A percentile compares a stretch with the other conserved stretches of the same genome.
Evolutionary conservation across 2,113 vertebrate genomes (phyloP).

Genomic region (Macrotus californicus): DNA sequence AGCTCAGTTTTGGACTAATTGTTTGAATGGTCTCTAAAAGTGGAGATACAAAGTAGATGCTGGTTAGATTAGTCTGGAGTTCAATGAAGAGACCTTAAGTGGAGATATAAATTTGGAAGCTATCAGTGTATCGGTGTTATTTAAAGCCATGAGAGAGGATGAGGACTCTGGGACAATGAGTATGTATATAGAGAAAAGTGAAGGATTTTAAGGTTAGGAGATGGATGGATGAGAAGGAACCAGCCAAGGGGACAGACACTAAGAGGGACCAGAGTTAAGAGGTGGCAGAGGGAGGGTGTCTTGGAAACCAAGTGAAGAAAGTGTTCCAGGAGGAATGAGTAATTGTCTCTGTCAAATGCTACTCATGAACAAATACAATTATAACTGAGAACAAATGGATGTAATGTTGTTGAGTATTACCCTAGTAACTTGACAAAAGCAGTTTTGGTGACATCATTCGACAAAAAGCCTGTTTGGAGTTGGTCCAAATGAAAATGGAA

Average conservation of each 20-base stretch:
- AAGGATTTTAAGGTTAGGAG: neutral
- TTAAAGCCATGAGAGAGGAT: neutral
- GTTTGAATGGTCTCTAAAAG: neutral
- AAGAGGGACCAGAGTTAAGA: neutral
- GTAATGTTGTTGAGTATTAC: neutral
- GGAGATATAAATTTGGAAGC: neutral
- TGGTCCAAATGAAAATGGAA: slow-evolving; percentile 1
- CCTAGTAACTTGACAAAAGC: neutral
- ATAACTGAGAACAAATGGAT: neutral
- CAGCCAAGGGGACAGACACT: neutral
- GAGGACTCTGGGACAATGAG: neutral
- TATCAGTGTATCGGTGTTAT: neutral
- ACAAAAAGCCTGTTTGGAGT: neutral
- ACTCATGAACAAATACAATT: neutral
- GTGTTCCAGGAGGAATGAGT: neutral
- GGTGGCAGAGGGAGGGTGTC: neutral
- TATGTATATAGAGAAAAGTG: neutral
- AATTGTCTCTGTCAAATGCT: neutral
- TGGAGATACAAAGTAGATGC: neutral
- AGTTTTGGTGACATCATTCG: neutral
- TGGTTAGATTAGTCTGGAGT: neutral
- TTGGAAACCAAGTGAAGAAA: neutral
- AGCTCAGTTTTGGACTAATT: neutral
- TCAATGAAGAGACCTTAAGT: neutral
- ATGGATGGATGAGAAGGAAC: neutral